Conservation (phyloP, 2,797 vertebrate genomes). For the Tenualosa thibaudeaui region DNA sequence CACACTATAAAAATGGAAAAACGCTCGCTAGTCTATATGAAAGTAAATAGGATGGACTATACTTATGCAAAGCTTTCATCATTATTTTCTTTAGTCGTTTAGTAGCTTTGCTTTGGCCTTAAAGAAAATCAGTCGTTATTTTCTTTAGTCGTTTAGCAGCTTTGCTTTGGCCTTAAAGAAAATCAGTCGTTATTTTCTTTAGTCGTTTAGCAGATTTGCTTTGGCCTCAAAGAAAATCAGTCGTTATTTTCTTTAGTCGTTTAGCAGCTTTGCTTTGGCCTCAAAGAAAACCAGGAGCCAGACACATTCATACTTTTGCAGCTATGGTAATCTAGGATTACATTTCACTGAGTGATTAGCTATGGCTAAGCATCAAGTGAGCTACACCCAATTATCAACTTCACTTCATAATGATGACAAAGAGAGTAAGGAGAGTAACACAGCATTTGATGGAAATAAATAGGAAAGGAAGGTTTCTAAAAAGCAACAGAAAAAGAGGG, state of each 20-base stretch:
- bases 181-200: not conserved
- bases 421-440: not conserved
- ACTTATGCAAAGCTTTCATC: not conserved
- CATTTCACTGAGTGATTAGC: not conserved
- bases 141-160: too few species aligned
- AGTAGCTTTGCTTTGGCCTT: not conserved
- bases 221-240: too few species aligned
- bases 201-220: not conserved
- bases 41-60: not conserved
- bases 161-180: too few species aligned
- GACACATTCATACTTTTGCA: not conserved
- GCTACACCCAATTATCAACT: not conserved
- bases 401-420: not conserved
- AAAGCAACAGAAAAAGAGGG: slow-evolving; percentile 7
- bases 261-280: too few species aligned
- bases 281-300: not conserved
- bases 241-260: too few species aligned
- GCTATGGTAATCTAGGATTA: not conserved
- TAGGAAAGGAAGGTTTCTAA: not conserved
- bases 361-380: not conserved
- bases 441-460: not conserved
- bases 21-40: not conserved
- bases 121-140: too few species aligned
- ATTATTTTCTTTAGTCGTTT: not conserved
- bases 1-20: not conserved